Evolutionary conservation across 2,888 invertebrate species (phyloP).

Genomic region (Drosophila mulleri): DNA sequence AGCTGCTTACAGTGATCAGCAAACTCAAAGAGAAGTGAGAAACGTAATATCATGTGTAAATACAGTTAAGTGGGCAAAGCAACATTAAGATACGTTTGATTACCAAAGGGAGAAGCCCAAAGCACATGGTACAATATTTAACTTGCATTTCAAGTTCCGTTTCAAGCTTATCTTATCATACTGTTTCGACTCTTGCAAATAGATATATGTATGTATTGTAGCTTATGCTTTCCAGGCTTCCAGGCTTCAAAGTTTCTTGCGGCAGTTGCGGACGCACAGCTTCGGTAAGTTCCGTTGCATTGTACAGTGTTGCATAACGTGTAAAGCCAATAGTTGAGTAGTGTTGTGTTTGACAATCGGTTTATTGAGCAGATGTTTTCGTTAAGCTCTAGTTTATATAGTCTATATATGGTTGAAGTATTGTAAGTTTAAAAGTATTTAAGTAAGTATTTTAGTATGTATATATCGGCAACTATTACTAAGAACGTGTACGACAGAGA

Average conservation of each 20-base stretch:
- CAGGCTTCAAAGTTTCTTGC: not conserved
- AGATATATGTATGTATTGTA: too few relatives aligned
- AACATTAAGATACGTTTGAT: too few relatives aligned
- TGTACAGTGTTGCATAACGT: slow-evolving; percentile 44
- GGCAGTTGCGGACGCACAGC: not conserved
- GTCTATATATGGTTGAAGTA: slow-evolving; percentile 36
- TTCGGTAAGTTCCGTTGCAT: slow-evolving; percentile 1
- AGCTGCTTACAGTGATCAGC: too few relatives aligned
- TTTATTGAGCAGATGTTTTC: slow-evolving; percentile 22
- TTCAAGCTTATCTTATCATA: too few relatives aligned
- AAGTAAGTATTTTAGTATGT: slow-evolving; percentile 45
- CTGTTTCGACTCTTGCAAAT: too few relatives aligned
- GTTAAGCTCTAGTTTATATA: slow-evolving; percentile 37
- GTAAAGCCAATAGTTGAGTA: slow-evolving; percentile 9
- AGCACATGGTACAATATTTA: too few relatives aligned
- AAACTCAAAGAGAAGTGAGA: not conserved
- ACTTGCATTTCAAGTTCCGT: not conserved
- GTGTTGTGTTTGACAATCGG: slow-evolving; percentile 15
- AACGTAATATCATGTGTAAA: not conserved
- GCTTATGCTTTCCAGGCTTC: not conserved
- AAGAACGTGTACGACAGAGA: slow-evolving; percentile 46
- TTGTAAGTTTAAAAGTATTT: slow-evolving; percentile 45
- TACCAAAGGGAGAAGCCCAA: too few relatives aligned
- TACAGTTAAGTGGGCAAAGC: too few relatives aligned
- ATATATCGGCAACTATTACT: slow-evolving; percentile 57